phyloP scores from a whole-genome alignment of 1,140 invertebrate species.

The Psilanteris sp. region DNA sequence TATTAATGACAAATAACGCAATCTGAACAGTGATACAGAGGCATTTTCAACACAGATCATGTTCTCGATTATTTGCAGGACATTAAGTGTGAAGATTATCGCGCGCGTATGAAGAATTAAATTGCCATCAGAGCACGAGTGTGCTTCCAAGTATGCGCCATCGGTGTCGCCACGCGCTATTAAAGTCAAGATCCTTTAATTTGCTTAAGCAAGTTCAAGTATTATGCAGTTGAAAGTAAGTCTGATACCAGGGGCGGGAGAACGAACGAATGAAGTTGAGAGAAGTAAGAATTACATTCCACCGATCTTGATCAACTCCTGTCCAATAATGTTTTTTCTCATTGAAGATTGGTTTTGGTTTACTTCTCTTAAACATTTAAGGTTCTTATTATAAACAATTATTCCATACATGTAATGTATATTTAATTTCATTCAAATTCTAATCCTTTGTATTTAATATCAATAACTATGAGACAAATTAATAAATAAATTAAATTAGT shows the following conservation, averaged over 20 bases:
- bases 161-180: constrained; percentile 24
- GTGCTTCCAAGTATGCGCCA: constrained; percentile 29
- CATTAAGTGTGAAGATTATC: constrained; percentile 29
- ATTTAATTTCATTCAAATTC: no score
- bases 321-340: not conserved
- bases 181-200: constrained; percentile 46
- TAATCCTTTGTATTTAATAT: no score
- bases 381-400: no score
- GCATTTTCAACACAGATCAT: constrained; percentile 34
- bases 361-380: no score
- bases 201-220: constrained; percentile 53
- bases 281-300: constrained; percentile 8
- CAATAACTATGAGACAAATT: no score
- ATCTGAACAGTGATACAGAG: not conserved
- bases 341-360: no score
- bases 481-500: no score
- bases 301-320: constrained; percentile 13
- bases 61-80: constrained; percentile 61
- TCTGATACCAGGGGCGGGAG: constrained; percentile 1
- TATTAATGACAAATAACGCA: constrained; percentile 22
- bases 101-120: constrained; percentile 35
- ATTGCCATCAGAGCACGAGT: constrained; percentile 16
- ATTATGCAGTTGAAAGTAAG: constrained; percentile 64
- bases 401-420: no score
- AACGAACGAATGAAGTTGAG: constrained; percentile 6